Percentiles rank a stretch among this genome's conserved stretches.
phyloP scores from a whole-genome alignment of 2,888 invertebrate species.

The Gisinianus flammeolus region DNA sequence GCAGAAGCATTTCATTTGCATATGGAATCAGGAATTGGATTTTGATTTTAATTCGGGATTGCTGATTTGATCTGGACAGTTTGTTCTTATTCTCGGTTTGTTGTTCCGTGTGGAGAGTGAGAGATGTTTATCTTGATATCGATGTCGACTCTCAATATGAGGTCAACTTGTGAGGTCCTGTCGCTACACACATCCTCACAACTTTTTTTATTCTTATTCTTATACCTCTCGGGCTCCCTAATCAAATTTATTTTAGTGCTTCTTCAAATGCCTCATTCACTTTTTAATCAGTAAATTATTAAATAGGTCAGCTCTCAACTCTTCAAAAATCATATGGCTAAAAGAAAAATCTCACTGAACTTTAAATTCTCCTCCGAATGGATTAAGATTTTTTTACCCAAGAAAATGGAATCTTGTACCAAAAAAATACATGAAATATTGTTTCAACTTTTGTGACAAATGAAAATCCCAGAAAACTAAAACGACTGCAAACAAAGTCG shows the following conservation, averaged over 20 bases:
- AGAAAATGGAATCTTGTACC: no score
- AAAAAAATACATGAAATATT: no score
- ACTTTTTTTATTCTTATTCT: background rate
- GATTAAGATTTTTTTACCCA: no score
- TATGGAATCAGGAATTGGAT: background rate
- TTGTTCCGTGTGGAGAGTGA: background rate
- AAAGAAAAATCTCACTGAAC: no score
- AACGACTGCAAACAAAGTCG: no score
- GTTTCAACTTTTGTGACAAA: no score
- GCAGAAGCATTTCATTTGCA: no score
- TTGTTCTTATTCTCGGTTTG: background rate
- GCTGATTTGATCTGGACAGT: background rate
- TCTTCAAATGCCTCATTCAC: background rate
- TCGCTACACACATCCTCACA: background rate
- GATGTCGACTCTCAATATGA: slow-evolving; percentile 1
- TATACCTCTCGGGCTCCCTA: slow-evolving; percentile 8
- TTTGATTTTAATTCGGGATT: background rate
- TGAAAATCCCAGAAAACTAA: no score
- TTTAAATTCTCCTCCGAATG: no score
- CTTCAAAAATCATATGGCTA: no score
- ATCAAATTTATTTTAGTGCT: background rate
- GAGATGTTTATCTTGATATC: slow-evolving; percentile 2
- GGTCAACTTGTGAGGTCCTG: slow-evolving; percentile 7
- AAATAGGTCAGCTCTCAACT: no score
- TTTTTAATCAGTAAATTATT: background rate